Base-by-base conservation (phyloP, 2,888 invertebrate species). In the Adelognathus sp. region DNA sequence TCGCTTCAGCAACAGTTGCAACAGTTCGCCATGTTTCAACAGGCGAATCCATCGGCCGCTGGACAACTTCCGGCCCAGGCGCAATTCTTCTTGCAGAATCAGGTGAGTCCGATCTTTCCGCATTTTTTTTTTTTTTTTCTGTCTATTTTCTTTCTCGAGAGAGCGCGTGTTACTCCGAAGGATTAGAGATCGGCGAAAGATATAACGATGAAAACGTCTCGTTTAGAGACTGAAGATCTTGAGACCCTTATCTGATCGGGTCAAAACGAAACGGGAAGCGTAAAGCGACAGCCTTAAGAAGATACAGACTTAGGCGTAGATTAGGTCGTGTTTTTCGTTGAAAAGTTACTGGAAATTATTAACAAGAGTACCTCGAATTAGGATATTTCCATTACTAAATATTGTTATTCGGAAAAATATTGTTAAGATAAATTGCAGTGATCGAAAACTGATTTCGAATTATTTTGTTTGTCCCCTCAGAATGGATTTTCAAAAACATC, bases 21-120 rank as follows among this genome's bases (percentile, higher is more conserved):
- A 85, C 95, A 95, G 85, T 92, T 95, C 85, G 94, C 95, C 70
- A 93, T 95, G 92, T 93, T 95, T 86, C 94, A 93, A 82, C 94
- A 93, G 77, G 92, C 94, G 67, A 92, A 93, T 87, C 92, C 92
- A 27, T 92, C 92, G 69, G 90, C 93, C 72, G 91, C 92, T 33
- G 90, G 92, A 31, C 92, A 93, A 84, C 87, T 93, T 73, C 92
- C 93, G 52, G 92, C 95, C 3, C 94, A 94, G 85, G 94, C 95
- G 21, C 96, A 96, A 89, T 95, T 96, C 88, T 94, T 96, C 90
- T 92, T 96, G 69, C 96, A 96, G 90, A 96, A 96, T 91, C 96
- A 95, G 94, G 95, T 95, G 88, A 56, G 77, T 81, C 27, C 16
- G 41, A 67, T 78, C 72, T 74, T 54, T 11, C 16, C 56, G 36